Evolutionary conservation across 1,140 invertebrate species (phyloP), one percentile per base, ranked within the genome.

Genomic region (Zaprionus kolodkinae): DNA sequence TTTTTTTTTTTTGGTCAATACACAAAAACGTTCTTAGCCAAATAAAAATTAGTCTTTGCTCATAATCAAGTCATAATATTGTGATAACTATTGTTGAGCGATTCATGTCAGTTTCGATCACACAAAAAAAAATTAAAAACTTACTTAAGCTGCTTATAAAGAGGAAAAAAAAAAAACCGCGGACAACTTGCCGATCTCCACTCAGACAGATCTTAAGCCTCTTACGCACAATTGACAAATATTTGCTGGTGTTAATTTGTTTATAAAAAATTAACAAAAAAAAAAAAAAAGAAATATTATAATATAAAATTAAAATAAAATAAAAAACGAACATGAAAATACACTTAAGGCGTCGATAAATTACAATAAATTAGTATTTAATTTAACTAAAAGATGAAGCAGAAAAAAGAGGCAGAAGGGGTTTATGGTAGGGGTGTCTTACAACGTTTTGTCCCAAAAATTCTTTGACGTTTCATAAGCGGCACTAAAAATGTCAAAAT

Each of bases 1-100:
- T 67, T 52, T 52, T 35, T 6, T 48, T 13, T 52, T 52, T 35
- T 6, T 48, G 11, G 25, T 0, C 33, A 13, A 0, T 9, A 59
- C 54, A 63, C 61, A 71, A 76, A 85, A 78, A 80, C 59, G 78
- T 89, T 89, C 85, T 89, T 72, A 43, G 33, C 57, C 71, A 63
- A 66, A 84, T 89, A 85, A 89, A 89, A 89, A 89, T 89, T 85
- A 79, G 85, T 89, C 72, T 89, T 89, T 89, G 72, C 72, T 65
- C 85, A 89, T 89, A 89, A 89, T 89, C 85, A 89, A 89, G 85
- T 89, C 85, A 89, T 89, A 89, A 89, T 79, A 89, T 89, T 89
- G 78, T 85, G 85, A 85, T 81, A 81, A 78, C 68, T 76, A 69
- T 86, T 78, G 76, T 78, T 52, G 30, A 54, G 33, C 45, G 35